Evolutionary conservation across 2,888 invertebrate species (phyloP).

Genomic region (Myopa testacea): DNA sequence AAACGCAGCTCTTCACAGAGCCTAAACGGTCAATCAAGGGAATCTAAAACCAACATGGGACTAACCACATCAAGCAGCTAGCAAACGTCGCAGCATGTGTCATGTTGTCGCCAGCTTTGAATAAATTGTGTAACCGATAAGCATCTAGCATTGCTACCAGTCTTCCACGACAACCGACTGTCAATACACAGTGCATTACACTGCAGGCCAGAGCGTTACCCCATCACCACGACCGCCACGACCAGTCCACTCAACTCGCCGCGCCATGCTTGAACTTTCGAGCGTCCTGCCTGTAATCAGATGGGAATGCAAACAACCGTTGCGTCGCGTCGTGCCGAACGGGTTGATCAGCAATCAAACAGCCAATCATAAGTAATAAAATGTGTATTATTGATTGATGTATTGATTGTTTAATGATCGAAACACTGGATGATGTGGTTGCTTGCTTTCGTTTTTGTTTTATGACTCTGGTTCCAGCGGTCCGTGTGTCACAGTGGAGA

Average conservation of each 20-base stretch:
- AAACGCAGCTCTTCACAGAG: neutral
- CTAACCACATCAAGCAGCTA: neutral
- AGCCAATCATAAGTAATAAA: conserved; percentile 32
- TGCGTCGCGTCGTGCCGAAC: neutral
- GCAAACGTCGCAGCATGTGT: neutral
- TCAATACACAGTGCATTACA: neutral
- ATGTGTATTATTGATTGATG: conserved; percentile 36
- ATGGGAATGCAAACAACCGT: neutral
- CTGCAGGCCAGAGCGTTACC: neutral
- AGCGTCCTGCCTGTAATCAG: neutral
- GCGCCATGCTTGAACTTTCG: neutral
- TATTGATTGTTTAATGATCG: conserved; percentile 37
- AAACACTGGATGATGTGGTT: neutral
- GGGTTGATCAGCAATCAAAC: neutral
- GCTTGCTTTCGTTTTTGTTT: neutral
- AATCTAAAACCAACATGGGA: neutral
- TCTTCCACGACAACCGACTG: neutral
- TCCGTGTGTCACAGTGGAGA: neutral
- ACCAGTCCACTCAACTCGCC: neutral
- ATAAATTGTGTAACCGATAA: neutral
- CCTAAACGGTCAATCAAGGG: neutral
- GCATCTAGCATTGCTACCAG: conserved; percentile 13
- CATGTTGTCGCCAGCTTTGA: neutral
- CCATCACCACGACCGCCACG: neutral
- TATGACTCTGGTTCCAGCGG: neutral